A percentile compares a stretch with the other conserved stretches of the same genome.
Evolutionary conservation across 2,113 vertebrate species (phyloP).

Genomic region (Elephantulus edwardii): DNA sequence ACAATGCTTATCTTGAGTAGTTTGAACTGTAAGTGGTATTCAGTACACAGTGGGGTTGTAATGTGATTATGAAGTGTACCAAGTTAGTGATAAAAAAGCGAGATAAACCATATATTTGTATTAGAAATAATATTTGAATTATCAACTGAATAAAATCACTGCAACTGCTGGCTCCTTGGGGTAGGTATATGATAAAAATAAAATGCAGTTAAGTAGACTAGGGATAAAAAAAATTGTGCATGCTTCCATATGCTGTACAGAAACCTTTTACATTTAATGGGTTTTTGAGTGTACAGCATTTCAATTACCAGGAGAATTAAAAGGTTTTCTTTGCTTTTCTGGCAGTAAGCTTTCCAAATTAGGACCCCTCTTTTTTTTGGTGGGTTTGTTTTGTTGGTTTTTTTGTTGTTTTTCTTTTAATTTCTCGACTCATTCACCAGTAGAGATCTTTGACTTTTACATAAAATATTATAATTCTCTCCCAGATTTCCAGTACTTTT

Average conservation of each 20-base stretch:
- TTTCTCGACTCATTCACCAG: constrained; percentile 39
- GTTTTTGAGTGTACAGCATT: constrained; percentile 41
- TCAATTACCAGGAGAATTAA: constrained; percentile 57
- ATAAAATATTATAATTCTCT: constrained; percentile 50
- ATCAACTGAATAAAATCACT: constrained; percentile 65
- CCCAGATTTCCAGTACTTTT: constrained; percentile 54
- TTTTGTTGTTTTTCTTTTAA: neutral
- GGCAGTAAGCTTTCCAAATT: constrained; percentile 55
- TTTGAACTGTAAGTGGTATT: constrained; percentile 69
- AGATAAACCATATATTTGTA: constrained; percentile 64
- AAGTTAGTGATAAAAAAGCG: constrained; percentile 66
- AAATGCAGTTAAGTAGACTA: constrained; percentile 59
- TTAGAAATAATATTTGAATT: constrained; percentile 77
- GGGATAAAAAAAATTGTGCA: constrained; percentile 58
- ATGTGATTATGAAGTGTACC: constrained; percentile 60
- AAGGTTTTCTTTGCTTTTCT: constrained; percentile 59
- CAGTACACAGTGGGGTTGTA: constrained; percentile 69
- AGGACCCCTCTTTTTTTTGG: neutral
- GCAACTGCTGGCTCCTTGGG: constrained; percentile 51
- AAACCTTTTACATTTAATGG: constrained; percentile 59
- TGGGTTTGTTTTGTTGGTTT: too few species aligned
- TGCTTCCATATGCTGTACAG: constrained; percentile 29
- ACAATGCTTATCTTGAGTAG: constrained; percentile 71
- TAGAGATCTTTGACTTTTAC: constrained; percentile 50
- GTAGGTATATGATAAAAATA: constrained; percentile 61